Evolutionary conservation across 2,113 vertebrate species (phyloP), one percentile per base, ranked within the genome.

Genomic region (Lepus timidus): DNA sequence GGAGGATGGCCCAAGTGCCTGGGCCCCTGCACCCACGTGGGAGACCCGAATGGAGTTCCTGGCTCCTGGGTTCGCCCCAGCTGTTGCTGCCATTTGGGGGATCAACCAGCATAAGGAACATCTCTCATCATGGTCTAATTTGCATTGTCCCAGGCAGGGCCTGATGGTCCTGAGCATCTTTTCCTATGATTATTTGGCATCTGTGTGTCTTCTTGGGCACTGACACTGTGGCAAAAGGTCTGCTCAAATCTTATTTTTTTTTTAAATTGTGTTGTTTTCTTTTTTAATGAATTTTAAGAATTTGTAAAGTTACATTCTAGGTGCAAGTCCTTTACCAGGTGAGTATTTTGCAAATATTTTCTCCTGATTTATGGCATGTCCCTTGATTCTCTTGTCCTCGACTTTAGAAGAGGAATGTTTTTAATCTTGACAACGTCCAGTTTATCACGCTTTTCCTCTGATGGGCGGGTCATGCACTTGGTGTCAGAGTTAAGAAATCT

Each of bases 211-310:
- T 70, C 49, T 36, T 52, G 62, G 39, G 36, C 9, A 25, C 78
- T 92, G 17, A 80, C 51, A 70, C 75, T 44, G 11, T 51, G 33
- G 44, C 11, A 61, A 65, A 39, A 29, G 76, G 49, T 65, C 62
- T 83, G n/a, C 62, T 82, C 82, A 49, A n/a, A 61, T 80, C n/a
- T 88, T 70, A 39, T 94, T 6, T 76, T 49, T 78, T 4, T 19
- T 93, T 94, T 84, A 58, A 61, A 49, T 86, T 94, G 13, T 65
- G 27, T 62, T 22, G 17, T 65, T 89, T 67, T 88, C n/a, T 82
- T 88, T 76, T 74, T 64, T 80, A 70, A 58, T 49, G 74, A 33
- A 11, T 52, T n/a, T 67, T 79, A 51, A 89, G 75, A 51, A 23
- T 80, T 88, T 61, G 22, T 49, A 86, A 93, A 78, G 27, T 44